phyloP scores from a whole-genome alignment of 1,140 invertebrate genomes.

The Drosophila dunni region DNA sequence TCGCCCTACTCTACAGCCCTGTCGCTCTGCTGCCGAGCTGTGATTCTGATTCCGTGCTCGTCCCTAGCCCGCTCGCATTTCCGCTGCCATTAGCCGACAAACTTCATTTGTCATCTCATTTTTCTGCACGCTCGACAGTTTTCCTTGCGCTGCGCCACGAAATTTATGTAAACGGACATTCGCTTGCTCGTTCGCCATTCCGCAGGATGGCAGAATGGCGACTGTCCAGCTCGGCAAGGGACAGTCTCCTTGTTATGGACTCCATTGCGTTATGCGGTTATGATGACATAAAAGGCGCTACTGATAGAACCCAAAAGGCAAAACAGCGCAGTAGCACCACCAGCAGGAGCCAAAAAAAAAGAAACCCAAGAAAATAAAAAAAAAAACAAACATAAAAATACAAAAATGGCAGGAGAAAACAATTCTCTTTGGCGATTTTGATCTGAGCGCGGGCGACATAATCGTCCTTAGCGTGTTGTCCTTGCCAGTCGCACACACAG shows the following conservation, averaged over 20 bases:
- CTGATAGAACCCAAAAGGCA: constrained; percentile 70
- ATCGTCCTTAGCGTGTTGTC: constrained; percentile 43
- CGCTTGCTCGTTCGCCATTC: constrained; percentile 57
- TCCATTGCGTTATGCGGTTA: constrained; percentile 67
- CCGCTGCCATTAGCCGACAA: constrained; percentile 81
- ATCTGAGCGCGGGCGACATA: constrained; percentile 51
- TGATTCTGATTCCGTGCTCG: constrained; percentile 1
- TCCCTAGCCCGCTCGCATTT: constrained; percentile 60
- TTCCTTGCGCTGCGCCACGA: constrained; percentile 67
- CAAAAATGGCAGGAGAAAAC: constrained; percentile 43
- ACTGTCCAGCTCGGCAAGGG: constrained; percentile 18
- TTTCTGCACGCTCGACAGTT: constrained; percentile 82
- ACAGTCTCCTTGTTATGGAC: constrained; percentile 45
- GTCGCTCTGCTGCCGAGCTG: background rate
- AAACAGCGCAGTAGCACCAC: constrained; percentile 59
- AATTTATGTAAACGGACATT: constrained; percentile 83
- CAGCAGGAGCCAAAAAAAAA: constrained; percentile 13
- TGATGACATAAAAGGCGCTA: constrained; percentile 80
- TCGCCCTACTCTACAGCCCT: constrained; percentile 1
- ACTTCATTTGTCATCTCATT: constrained; percentile 83
- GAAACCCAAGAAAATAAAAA: background rate
- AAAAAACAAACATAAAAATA: background rate
- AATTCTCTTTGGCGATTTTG: constrained; percentile 67
- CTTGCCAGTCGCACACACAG: constrained; percentile 23
- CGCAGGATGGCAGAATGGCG: constrained; percentile 38